Evolutionary conservation across 2,113 vertebrate species (phyloP).

Genomic region (Pelecanus crispus): DNA sequence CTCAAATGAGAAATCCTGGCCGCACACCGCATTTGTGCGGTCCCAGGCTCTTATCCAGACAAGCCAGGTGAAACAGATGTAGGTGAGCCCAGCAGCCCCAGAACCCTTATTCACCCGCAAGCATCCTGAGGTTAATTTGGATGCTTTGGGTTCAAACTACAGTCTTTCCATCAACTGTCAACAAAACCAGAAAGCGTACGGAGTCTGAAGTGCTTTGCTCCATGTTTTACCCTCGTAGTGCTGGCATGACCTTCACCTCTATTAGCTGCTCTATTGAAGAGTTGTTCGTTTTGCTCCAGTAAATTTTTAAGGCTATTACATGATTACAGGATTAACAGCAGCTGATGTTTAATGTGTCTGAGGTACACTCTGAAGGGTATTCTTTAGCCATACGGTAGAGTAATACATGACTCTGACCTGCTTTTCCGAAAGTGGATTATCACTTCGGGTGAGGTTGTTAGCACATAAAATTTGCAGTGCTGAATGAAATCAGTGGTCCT

Average conservation of each 20-base stretch:
- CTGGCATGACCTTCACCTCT: background rate
- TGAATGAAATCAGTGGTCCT: background rate
- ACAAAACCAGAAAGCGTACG: background rate
- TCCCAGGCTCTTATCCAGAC: background rate
- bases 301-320: background rate
- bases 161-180: background rate
- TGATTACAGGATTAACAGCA: background rate
- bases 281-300: background rate
- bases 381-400: background rate
- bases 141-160: background rate
- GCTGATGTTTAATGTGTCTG: background rate
- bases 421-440: background rate
- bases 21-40: fast-evolving
- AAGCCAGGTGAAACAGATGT: background rate
- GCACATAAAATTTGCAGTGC: background rate
- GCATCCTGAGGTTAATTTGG: background rate
- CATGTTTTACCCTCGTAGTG: background rate
- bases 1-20: background rate
- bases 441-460: background rate
- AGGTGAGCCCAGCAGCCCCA: background rate
- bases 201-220: background rate
- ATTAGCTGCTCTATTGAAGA: background rate
- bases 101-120: background rate
- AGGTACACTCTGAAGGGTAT: background rate
- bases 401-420: background rate